phyloP scores from a whole-genome alignment of 2,113 vertebrate genomes.

The Thunnus thynnus region DNA sequence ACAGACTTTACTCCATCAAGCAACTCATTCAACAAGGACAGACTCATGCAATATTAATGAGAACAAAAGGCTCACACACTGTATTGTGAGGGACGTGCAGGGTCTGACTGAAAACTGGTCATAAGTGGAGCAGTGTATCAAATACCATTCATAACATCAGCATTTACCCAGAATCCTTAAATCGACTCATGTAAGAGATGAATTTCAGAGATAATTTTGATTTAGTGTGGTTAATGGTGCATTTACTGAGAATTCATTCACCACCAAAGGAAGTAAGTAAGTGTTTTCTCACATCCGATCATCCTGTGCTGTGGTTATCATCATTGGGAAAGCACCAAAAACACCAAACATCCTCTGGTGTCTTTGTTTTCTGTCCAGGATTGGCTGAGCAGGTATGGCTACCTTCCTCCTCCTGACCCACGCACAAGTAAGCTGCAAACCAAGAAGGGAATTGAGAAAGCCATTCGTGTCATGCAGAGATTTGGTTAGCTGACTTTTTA shows the following conservation, averaged over 20 bases:
- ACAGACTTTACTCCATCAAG: neutral
- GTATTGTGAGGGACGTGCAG: neutral
- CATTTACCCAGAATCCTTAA: neutral
- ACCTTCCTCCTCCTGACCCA: slow-evolving; percentile 88
- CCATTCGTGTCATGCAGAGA: slow-evolving; percentile 90
- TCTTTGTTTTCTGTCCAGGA: slow-evolving; percentile 80
- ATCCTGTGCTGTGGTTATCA: slow-evolving; percentile 1
- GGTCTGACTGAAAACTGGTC: neutral
- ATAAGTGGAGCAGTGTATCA: neutral
- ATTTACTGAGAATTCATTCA: neutral
- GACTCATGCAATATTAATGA: slow-evolving; percentile 34
- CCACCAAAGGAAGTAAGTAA: neutral
- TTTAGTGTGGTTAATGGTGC: too few species aligned
- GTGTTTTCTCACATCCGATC: neutral
- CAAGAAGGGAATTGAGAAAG: slow-evolving; percentile 82
- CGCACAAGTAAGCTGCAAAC: slow-evolving; percentile 87
- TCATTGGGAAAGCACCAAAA: neutral
- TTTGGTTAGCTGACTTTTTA: slow-evolving; percentile 70
- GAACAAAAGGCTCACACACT: neutral
- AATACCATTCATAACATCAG: neutral
- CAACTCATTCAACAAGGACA: neutral
- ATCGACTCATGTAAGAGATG: neutral
- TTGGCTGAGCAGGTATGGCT: slow-evolving; percentile 92
- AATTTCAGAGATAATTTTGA: neutral
- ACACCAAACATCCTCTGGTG: neutral